phyloP scores from a whole-genome alignment of 2,888 invertebrate genomes.

The Willowsia nigromaculata region DNA sequence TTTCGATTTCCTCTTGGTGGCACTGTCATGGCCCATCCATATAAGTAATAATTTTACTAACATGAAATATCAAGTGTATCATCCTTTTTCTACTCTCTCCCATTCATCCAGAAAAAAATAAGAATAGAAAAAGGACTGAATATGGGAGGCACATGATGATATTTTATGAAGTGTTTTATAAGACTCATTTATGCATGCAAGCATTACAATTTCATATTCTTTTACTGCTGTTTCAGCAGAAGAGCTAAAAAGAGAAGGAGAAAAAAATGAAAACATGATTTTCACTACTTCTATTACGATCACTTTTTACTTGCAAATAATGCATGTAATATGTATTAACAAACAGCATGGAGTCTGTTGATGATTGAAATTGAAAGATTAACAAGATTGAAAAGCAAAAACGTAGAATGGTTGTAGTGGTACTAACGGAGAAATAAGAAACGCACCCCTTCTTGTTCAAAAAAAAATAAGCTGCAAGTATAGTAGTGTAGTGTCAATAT shows the following conservation, averaged over 20 bases:
- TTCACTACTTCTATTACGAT: constrained; percentile 2
- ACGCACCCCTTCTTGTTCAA: constrained; percentile 2
- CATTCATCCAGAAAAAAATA: neutral
- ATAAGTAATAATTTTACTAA: constrained; percentile 42
- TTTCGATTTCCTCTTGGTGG: constrained; percentile 58
- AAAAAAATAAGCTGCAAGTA: neutral
- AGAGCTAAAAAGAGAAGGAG: neutral
- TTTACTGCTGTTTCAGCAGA: neutral
- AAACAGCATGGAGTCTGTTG: constrained; percentile 57
- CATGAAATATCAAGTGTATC: constrained; percentile 34
- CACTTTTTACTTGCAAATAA: constrained; percentile 18
- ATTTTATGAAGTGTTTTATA: constrained; percentile 34
- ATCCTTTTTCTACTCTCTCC: neutral
- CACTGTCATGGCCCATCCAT: constrained; percentile 28
- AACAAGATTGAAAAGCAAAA: constrained; percentile 54
- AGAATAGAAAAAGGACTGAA: neutral
- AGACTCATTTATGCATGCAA: constrained; percentile 17
- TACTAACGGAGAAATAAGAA: neutral
- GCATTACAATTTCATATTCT: constrained; percentile 17
- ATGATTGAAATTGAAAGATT: constrained; percentile 63
- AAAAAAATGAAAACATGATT: constrained; percentile 26
- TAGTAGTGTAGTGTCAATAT: neutral
- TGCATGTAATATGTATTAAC: constrained; percentile 40
- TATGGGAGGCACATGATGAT: constrained; percentile 24
- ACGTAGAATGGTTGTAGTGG: neutral